A percentile compares a stretch with the other conserved stretches of the same genome.
phyloP scores from a whole-genome alignment of 2,113 vertebrate species.

The Collichthys lucidus region DNA sequence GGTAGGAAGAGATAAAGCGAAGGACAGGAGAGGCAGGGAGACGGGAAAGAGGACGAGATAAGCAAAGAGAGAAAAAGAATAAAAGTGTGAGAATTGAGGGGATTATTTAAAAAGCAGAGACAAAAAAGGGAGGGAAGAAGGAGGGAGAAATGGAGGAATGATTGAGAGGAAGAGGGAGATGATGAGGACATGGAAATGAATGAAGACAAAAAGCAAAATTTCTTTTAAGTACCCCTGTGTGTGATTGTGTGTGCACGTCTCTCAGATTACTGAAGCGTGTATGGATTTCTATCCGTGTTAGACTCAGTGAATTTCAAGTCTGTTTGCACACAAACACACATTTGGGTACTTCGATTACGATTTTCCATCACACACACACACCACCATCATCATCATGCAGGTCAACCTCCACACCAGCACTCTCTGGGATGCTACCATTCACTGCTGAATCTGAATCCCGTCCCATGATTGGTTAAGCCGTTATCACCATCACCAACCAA shows the following conservation, averaged over 20 bases:
- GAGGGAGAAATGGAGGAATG: constrained; percentile 13
- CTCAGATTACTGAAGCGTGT: background rate
- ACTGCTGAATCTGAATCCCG: constrained; percentile 29
- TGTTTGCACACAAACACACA: constrained; percentile 71
- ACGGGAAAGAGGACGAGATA: background rate
- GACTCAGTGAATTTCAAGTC: background rate
- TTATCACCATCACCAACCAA: constrained; percentile 75
- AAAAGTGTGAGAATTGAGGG: constrained; percentile 37
- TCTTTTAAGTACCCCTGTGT: constrained; percentile 58
- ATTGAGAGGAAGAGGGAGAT: constrained; percentile 55
- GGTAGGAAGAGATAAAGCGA: background rate
- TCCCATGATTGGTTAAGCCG: constrained; percentile 67
- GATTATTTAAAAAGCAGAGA: constrained; percentile 33
- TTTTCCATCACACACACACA: constrained; percentile 38
- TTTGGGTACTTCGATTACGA: constrained; percentile 39
- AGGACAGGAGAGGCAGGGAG: background rate
- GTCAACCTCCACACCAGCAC: constrained; percentile 53
- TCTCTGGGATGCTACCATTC: constrained; percentile 56
- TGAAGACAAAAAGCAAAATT: constrained; percentile 47
- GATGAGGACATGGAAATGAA: constrained; percentile 64
- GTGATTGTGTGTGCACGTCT: constrained; percentile 53
- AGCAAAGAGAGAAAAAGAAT: constrained; percentile 27
- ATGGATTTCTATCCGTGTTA: background rate
- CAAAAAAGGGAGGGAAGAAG: constrained; percentile 12
- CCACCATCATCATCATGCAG: constrained; percentile 67